These are phyloP conservation scores for Grantiella picta DNA, from an alignment of 2,113 vertebrate species.

Conservation along the genomic window DNA sequence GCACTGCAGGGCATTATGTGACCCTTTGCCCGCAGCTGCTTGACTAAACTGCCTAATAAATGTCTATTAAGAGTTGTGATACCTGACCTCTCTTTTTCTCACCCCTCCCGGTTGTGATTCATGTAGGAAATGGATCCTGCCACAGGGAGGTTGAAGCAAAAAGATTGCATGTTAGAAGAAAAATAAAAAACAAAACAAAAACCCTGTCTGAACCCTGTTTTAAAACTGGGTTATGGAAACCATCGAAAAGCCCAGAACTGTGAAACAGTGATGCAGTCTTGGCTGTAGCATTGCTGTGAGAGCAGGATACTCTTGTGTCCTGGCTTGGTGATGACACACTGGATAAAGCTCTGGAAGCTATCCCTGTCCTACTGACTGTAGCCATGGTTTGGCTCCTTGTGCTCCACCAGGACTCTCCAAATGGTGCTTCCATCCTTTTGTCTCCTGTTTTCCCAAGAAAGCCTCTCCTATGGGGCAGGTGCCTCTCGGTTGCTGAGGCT, in stretches of 20 bases:
- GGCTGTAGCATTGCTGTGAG: not conserved
- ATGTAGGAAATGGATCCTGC: not conserved
- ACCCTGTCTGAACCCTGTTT: not conserved
- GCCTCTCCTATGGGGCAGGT: not conserved
- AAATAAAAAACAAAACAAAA: not conserved
- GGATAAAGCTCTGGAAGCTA: not conserved
- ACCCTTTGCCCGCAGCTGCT: not conserved
- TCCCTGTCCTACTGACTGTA: not conserved
- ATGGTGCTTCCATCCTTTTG: not conserved
- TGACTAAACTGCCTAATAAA: constrained; percentile 18
- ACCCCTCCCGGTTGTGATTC: not conserved
- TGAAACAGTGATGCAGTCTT: accelerated
- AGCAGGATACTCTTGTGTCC: accelerated
- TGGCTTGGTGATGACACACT: accelerated
- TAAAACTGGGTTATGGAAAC: not conserved
- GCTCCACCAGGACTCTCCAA: not conserved
- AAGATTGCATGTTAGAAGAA: not conserved
- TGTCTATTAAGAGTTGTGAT: constrained; percentile 7
- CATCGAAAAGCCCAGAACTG: not conserved
- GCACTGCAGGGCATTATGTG: not conserved
- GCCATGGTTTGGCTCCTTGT: not conserved
- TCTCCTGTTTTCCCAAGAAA: not conserved
- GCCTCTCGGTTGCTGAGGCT: accelerated
- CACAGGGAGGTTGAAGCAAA: not conserved
- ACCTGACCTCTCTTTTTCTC: not conserved